A percentile compares a stretch with the other conserved stretches of the same genome.
These are phyloP conservation scores for Luidia sarsii DNA, from an alignment of 53 echinoderm and acorn worm species.

Conservation along the genomic window DNA sequence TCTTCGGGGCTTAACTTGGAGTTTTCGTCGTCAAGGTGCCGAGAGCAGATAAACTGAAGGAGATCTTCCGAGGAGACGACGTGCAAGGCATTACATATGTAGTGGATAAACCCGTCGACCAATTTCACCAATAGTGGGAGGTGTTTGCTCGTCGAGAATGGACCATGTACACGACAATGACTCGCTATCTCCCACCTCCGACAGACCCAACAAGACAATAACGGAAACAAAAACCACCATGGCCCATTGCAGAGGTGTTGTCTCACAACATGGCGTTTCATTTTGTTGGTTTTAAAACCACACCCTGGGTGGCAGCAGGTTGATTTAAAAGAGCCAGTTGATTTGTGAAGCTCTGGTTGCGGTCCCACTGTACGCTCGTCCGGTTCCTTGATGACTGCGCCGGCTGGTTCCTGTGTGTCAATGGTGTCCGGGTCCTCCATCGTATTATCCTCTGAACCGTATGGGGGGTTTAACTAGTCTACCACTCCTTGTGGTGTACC, in stretches of 20 bases:
- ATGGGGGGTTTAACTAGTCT: too few species aligned
- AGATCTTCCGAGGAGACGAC: background rate
- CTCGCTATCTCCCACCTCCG: background rate
- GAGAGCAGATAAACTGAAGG: background rate
- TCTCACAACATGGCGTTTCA: background rate
- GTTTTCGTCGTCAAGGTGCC: background rate
- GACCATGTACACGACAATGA: background rate
- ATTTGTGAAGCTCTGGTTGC: too few species aligned
- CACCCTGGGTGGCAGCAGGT: slow-evolving; percentile 11
- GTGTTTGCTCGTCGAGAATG: background rate
- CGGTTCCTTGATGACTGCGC: too few species aligned
- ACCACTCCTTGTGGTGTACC: too few species aligned
- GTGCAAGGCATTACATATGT: background rate
- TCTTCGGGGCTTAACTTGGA: background rate
- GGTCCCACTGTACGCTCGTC: too few species aligned
- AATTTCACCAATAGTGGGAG: background rate
- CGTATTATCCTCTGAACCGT: too few species aligned
- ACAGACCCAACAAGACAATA: background rate
- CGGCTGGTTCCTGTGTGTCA: too few species aligned
- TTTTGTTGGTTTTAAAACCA: background rate
- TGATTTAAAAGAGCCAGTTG: too few species aligned
- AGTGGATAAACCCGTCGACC: background rate
- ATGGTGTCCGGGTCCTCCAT: too few species aligned
- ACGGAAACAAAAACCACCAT: background rate
- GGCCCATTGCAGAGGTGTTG: background rate